Base-by-base conservation (phyloP, 1,140 invertebrate species). In the Drosophila sucinea region DNA sequence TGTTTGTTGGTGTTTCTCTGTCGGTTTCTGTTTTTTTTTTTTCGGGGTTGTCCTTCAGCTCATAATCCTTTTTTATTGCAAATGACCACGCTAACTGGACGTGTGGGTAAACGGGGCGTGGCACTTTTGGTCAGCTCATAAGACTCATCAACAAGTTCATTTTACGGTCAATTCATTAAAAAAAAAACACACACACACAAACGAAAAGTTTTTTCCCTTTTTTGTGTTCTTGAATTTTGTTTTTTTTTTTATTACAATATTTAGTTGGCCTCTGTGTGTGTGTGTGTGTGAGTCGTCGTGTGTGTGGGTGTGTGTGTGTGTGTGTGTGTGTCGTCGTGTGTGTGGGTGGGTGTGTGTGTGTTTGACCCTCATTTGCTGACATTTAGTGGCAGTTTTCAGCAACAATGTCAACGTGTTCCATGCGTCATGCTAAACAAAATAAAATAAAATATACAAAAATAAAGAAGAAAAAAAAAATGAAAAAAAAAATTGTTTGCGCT, bases 101-200 rank as follows among this genome's bases (percentile, higher is more conserved):
- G 64, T 44, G 17, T 25, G 29, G 60, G 57, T 41, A 56, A 58
- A 47, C 33, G 41, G 63, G 70, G 63, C 62, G 72, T 69, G 44
- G 69, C 51, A 64, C 38, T 65, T 66, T 47, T 54, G 68, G 67
- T 60, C 84, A 81, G 84, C 84, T 89, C 84, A 68, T 87, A 89
- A 87, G 80, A 73, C 84, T 89, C 86, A 90, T 90, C 86, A 90
- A 90, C 86, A 90, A 90, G 86, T 90, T 90, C 82, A 90, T 90
- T 90, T 90, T 90, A 90, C 86, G 86, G 86, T 90, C 86, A 90
- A 90, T 90, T 90, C 86, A 90, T 86, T 90, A 90, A 83, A 90
- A 90, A 90, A 82, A 57, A 61, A 47, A 73, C 32, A 66, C 32
- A 73, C 10, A 72, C 11, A 44, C 7, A 63, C 11, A 51, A 41